These are phyloP conservation scores for Synergus umbraculus DNA, from an alignment of 2,888 invertebrate genomes.

Conservation along the genomic window DNA sequence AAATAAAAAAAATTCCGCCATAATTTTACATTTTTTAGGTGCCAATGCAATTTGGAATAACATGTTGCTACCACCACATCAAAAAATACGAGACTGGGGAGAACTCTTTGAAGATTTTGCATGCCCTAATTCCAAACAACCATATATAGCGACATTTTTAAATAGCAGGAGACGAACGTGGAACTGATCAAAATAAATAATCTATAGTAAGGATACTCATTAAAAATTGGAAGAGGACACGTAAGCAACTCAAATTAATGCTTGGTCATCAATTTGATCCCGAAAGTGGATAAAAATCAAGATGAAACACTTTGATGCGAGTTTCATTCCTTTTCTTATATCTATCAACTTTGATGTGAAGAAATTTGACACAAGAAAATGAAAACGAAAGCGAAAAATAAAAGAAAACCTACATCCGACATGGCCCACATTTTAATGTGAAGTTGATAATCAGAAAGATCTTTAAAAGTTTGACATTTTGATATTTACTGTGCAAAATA, in stretches of 20 bases:
- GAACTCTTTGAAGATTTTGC: conserved; percentile 72
- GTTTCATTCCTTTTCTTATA: too few species aligned
- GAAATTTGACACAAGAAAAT: too few species aligned
- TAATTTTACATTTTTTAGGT: conserved; percentile 71
- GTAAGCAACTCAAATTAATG: not conserved
- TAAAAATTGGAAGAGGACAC: not conserved
- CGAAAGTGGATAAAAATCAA: too few species aligned
- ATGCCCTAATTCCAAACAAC: conserved; percentile 78
- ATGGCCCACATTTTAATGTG: too few species aligned
- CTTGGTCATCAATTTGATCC: too few species aligned
- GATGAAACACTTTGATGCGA: too few species aligned
- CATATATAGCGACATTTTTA: conserved; percentile 75
- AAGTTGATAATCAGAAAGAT: too few species aligned
- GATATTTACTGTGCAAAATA: not conserved
- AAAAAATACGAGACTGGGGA: conserved; percentile 76
- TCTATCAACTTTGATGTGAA: too few species aligned
- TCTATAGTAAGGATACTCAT: not conserved
- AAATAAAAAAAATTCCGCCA: not conserved
- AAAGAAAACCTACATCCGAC: too few species aligned
- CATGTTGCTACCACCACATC: conserved; percentile 79
- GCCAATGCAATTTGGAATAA: conserved; percentile 82
- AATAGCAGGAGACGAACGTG: conserved; percentile 51
- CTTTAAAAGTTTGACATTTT: too few species aligned
- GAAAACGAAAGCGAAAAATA: too few species aligned
- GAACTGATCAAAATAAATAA: conserved; percentile 12